These are phyloP conservation scores for Pterophyllum scalare DNA, from an alignment of 2,113 vertebrate species.

Conservation along the genomic window DNA sequence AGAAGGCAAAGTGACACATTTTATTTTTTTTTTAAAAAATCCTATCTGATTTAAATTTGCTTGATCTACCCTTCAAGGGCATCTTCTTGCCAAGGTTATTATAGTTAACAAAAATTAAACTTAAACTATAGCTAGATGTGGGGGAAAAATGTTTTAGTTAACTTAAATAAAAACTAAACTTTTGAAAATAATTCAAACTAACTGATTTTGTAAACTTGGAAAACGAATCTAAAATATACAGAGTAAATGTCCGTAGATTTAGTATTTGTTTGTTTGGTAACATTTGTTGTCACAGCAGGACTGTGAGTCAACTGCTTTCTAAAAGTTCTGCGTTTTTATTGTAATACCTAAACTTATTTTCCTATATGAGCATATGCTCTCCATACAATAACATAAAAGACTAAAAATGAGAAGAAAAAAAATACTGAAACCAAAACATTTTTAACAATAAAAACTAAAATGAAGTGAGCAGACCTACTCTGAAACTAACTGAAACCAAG, in stretches of 20 bases:
- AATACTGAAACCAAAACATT: background rate
- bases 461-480: fast-evolving
- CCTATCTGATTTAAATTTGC: background rate
- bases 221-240: no score
- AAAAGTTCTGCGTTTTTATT: background rate
- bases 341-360: background rate
- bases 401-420: background rate
- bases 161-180: background rate
- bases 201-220: no score
- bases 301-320: background rate
- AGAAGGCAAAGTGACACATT: no score
- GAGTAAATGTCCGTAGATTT: no score
- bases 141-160: background rate
- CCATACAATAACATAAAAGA: background rate
- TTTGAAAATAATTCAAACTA: background rate
- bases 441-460: background rate
- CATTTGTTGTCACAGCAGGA: background rate
- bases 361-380: background rate
- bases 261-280: background rate
- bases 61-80: background rate
- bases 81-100: background rate
- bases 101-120: background rate
- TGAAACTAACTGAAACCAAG: background rate
- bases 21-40: background rate
- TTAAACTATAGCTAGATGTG: background rate